Base-by-base conservation (phyloP, 2,797 vertebrate species). In the Pseudochirops cupreus region DNA sequence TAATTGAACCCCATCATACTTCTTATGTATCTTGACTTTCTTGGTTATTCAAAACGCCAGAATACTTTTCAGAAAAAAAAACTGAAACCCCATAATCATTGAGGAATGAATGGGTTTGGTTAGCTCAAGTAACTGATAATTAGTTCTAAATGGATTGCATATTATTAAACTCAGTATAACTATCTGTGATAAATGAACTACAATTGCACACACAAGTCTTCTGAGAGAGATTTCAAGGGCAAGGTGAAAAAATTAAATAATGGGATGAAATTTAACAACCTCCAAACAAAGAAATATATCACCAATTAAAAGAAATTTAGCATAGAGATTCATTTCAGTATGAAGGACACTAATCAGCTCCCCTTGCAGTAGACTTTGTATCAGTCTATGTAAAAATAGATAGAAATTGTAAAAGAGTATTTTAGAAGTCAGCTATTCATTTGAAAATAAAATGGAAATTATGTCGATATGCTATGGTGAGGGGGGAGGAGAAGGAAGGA, bases 181-280 rank as follows among this genome's bases (percentile, higher is more conserved):
- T 92, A 50, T 52, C 31, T 92, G 2, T 57, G 82, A 94, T 53
- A 93, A 94, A 95, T 95, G 56, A 93, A 67, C 46, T 92, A 50
- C 52, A 91, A 94, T 92, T 90, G 13, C 28, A 95, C 46, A 90
- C 5, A 14, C 1, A 52, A 92, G 89, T 91, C 11, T 95, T 94
- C 39, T 53, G 11, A 95, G 90, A 95, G 74, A 5, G 54, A 56
- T 67, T 94, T 90, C 24, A 87, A 74, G 6, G 14, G 91, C 92
- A 56, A 96, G 94, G 26, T 57, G 24, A 90, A 95, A 94, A 95
- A 93, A 33, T 91, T 91, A 62, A 96, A 92, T 89, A 96, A 94
- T 57, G 39, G 95, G 26, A 56, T 4, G 87, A 96, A 97, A 92
- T 57, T 93, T 21, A 96, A 52, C 29, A 31, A 9, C 46, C 28